Evolutionary conservation across 1,140 invertebrate species (phyloP).

Genomic region (Oryctes rhinoceros): DNA sequence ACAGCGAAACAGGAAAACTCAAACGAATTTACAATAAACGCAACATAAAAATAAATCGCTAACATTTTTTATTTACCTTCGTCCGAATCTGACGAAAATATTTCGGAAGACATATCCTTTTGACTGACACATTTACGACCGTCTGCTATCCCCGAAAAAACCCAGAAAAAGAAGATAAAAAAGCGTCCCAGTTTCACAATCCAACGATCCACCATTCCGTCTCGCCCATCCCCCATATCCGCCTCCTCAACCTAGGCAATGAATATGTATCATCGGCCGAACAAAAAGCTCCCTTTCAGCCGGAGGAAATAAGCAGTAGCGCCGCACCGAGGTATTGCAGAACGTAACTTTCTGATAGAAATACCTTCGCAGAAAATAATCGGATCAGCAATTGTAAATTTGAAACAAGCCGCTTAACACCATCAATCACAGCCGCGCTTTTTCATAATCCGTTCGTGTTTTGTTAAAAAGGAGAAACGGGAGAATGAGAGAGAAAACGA

Average conservation of each 20-base stretch:
- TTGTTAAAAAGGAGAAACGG: not conserved
- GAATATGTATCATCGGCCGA: constrained; percentile 27
- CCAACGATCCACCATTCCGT: too few relatives aligned
- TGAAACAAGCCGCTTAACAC: constrained; percentile 19
- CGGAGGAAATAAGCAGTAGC: constrained; percentile 16
- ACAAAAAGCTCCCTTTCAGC: not conserved
- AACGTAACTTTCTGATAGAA: not conserved
- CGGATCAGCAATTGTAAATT: constrained; percentile 32
- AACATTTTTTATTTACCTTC: too few relatives aligned
- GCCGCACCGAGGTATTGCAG: not conserved
- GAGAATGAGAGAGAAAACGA: not conserved
- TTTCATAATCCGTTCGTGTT: constrained; percentile 24
- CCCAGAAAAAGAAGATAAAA: not conserved
- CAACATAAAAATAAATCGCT: too few relatives aligned
- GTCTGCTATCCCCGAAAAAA: not conserved
- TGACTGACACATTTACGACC: constrained; percentile 22
- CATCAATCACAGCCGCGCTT: not conserved
- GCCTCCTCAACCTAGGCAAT: not conserved
- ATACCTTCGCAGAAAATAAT: constrained; percentile 13
- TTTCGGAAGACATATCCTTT: not conserved
- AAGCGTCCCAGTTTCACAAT: not conserved
- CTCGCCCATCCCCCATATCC: not conserved
- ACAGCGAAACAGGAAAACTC: too few relatives aligned
- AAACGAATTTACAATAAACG: too few relatives aligned
- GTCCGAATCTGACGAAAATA: too few relatives aligned